phyloP scores from a whole-genome alignment of 2,113 vertebrate genomes.

The Cryptotis parvus region DNA sequence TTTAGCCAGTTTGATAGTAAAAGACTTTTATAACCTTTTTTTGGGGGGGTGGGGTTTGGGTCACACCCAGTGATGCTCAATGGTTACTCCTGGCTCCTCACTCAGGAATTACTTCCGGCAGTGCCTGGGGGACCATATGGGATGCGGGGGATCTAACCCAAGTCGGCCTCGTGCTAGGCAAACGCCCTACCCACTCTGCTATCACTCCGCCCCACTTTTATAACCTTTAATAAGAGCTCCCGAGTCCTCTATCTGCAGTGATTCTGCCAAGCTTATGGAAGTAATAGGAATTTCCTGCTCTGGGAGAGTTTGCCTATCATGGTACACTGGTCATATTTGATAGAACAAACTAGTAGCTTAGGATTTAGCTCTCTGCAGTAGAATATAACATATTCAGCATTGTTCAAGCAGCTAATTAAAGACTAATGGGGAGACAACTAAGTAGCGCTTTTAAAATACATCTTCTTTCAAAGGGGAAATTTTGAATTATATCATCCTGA shows the following conservation, averaged over 20 bases:
- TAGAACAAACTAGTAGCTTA: constrained; percentile 61
- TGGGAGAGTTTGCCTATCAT: neutral
- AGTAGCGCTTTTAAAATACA: constrained; percentile 63
- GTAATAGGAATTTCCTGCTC: neutral
- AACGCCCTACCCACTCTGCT: no score
- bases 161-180: no score
- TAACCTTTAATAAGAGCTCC: neutral
- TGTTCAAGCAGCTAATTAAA: constrained; percentile 73
- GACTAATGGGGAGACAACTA: constrained; percentile 57
- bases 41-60: no score
- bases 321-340: neutral
- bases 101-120: no score
- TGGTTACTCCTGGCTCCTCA: no score
- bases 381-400: constrained; percentile 30
- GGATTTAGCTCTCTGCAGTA: constrained; percentile 47
- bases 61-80: no score
- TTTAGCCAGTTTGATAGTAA: neutral
- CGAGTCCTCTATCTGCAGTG: neutral
- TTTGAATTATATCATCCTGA: constrained; percentile 67
- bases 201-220: no score
- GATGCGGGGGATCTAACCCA: no score
- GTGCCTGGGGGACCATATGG: no score
- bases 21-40: neutral
- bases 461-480: constrained; percentile 57
- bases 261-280: constrained; percentile 7